Evolutionary conservation across 2,797 vertebrate species (phyloP), one percentile per base, ranked within the genome.

Genomic region (Myotis pilosus): DNA sequence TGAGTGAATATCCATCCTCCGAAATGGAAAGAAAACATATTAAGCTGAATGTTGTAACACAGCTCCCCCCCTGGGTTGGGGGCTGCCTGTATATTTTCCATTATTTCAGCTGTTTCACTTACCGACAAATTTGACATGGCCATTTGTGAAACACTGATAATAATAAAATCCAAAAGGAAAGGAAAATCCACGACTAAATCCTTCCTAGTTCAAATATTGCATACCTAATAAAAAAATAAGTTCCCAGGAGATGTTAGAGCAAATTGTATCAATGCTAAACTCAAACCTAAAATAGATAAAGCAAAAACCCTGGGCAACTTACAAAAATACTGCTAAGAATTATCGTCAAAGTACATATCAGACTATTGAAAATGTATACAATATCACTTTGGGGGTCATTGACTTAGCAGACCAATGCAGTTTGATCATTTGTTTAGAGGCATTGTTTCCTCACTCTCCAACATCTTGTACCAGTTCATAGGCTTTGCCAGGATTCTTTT

Each of bases 401-500:
- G 79, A 82, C 13, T 88, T 92, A 94, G 44, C 7, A 87, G 95
- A 71, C 38, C 53, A 92, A 28, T 86, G 49, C 53, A 74, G 85
- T 91, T 69, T 76, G 53, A 64, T 25, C 8, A 84, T 91, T 93
- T 85, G 38, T 75, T 89, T 87, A 57, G 75, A 76, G 84, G 55
- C 16, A n/a, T 36, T 78, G 51, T 81, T 64, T 93, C 28, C 20
- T 38, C 44, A 51, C 23, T 69, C 60, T 87, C 33, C 94, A 96
- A 94, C 28, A 93, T 92, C 94, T 92, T 87, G 49, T 96, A 92
- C 57, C 60, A 82, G 81, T 89, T 89, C 49, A 76, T 22, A 76
- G 78, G 53, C 38, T 95, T 89, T 87, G n/a, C 71, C 57, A 95
- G 79, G n/a, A 86, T 66, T 83, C 38, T 86, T 91, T 78, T 89